These are phyloP conservation scores for Daboia siamensis DNA, from an alignment of 2,113 vertebrate genomes.

Conservation along the genomic window DNA sequence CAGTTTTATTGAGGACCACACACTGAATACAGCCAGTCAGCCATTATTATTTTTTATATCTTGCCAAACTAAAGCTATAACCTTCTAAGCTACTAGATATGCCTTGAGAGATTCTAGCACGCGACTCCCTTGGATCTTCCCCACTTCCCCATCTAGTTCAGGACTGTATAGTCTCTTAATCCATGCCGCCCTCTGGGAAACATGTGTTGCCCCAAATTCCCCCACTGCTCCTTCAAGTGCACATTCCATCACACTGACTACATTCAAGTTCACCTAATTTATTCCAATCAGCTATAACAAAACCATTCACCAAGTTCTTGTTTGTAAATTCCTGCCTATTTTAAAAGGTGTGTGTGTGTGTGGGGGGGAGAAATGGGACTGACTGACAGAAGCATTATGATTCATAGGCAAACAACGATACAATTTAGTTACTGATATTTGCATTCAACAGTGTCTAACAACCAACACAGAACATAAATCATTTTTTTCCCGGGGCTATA, in stretches of 20 bases:
- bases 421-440: slow-evolving; percentile 54
- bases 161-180: background rate
- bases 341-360: background rate
- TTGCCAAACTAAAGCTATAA: background rate
- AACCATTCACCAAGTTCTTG: background rate
- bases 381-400: slow-evolving; percentile 18
- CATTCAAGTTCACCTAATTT: background rate
- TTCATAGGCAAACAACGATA: slow-evolving; percentile 47
- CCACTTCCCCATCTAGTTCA: background rate
- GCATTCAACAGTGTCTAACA: slow-evolving; percentile 48
- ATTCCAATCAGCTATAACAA: background rate
- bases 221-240: background rate
- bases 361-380: background rate
- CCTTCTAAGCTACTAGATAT: background rate
- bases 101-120: background rate
- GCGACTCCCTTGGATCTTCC: background rate
- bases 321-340: background rate
- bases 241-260: background rate
- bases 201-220: background rate
- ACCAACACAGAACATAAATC: slow-evolving; percentile 49
- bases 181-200: background rate
- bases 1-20: too few relatives aligned
- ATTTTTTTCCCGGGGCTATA: slow-evolving; percentile 44
- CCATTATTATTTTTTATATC: background rate
- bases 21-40: too few relatives aligned